A percentile compares a stretch with the other conserved stretches of the same genome.
phyloP scores from a whole-genome alignment of 1,140 invertebrate genomes.

The Pseudachorutes palmiensis region DNA sequence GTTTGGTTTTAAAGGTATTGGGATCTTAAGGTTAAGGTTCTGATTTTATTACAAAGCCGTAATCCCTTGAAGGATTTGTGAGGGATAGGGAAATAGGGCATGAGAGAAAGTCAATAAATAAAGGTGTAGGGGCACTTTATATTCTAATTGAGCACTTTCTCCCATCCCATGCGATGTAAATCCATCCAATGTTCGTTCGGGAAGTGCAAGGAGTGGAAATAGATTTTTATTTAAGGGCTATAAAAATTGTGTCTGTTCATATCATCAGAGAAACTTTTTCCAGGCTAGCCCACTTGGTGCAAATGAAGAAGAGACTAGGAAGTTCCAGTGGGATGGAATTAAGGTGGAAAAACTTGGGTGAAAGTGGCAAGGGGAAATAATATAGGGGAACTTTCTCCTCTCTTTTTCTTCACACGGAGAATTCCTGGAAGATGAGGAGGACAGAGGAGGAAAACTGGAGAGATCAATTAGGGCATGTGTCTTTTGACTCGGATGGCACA shows the following conservation, averaged over 20 bases:
- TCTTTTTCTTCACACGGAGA: background rate
- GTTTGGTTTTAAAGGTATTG: too few relatives aligned
- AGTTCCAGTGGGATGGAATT: background rate
- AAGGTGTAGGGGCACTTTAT: conserved; percentile 2
- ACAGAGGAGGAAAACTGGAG: background rate
- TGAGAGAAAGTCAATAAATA: conserved; percentile 4
- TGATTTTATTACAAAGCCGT: background rate
- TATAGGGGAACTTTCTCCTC: conserved; percentile 3
- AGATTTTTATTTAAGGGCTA: conserved; percentile 10
- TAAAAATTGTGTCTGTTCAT: background rate
- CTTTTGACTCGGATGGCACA: background rate
- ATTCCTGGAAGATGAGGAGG: background rate
- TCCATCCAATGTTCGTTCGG: background rate
- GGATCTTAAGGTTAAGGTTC: background rate
- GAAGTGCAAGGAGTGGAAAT: background rate
- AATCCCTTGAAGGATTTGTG: conserved; percentile 10
- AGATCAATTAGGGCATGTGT: conserved; percentile 4
- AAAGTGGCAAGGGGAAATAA: background rate
- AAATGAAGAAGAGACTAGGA: background rate
- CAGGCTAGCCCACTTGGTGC: background rate
- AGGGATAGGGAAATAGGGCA: background rate
- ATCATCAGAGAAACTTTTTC: background rate
- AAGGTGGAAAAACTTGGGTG: background rate
- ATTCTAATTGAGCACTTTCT: conserved; percentile 9
- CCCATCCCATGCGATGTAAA: conserved; percentile 11